These are phyloP conservation scores for Melanostigma gelatinosum DNA, from an alignment of 2,113 vertebrate species.

Conservation along the genomic window DNA sequence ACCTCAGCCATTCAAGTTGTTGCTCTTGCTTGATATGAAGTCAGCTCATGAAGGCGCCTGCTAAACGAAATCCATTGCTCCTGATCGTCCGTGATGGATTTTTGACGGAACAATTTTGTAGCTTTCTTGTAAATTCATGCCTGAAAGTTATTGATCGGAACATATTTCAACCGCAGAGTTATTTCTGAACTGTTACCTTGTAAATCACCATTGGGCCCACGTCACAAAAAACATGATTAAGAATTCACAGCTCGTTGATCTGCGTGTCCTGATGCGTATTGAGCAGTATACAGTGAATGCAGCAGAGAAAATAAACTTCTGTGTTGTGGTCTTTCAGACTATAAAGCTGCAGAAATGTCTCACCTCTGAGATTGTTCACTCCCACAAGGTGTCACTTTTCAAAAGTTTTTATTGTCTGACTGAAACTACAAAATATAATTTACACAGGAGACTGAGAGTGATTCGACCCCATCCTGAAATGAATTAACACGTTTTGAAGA, in stretches of 20 bases:
- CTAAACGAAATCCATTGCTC: conserved; percentile 40
- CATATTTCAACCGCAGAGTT: neutral
- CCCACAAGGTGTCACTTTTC: conserved; percentile 27
- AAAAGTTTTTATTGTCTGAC: conserved; percentile 25
- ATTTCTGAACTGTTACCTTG: neutral
- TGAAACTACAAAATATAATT: conserved; percentile 21
- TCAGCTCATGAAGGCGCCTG: neutral
- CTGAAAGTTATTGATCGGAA: conserved; percentile 19
- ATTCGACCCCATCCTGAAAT: conserved; percentile 63
- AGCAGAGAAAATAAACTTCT: neutral
- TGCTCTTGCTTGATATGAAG: conserved; percentile 5
- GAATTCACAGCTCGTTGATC: conserved; percentile 20
- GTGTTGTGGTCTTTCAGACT: neutral
- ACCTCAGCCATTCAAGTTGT: neutral
- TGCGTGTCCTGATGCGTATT: neutral
- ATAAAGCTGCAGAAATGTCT: conserved; percentile 22
- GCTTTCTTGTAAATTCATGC: conserved; percentile 5
- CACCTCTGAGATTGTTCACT: conserved; percentile 33
- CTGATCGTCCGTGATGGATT: conserved; percentile 3
- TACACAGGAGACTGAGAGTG: conserved; percentile 29
- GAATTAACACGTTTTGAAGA: conserved; percentile 67
- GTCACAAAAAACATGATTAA: conserved; percentile 7
- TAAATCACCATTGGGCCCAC: neutral
- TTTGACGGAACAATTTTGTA: conserved; percentile 24
- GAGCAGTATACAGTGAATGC: neutral